Evolutionary conservation across 2,113 vertebrate genomes (phyloP), one percentile per base, ranked within the genome.

Genomic region (Abramis brama): DNA sequence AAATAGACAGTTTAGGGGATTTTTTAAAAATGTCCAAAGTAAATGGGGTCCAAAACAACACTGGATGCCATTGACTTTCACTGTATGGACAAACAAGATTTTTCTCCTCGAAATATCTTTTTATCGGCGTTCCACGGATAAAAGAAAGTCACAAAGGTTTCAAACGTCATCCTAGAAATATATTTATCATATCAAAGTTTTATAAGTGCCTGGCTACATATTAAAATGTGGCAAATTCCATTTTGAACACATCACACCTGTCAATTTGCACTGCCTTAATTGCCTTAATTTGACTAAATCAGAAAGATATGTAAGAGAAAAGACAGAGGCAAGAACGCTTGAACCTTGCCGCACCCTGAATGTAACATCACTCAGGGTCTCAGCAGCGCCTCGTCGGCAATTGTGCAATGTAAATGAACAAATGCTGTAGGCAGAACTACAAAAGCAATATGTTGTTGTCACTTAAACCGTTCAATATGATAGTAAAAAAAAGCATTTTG

Each of bases 401-500:
- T 36, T 33, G 27, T 70, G 27, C 19, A 43, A 27, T 25, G 43
- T 21, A 81, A 30, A 81, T 66, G 36, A 64, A 8, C 45, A 82
- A 52, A 52, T 21, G 50, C 12, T 59, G 2, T 9, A 60, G 4
- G 17, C 30, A 60, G 19, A 60, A 79, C 50, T 64, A 9, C 47
- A 55, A 82, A 7, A 82, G 15, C 62, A 68, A 55, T 70, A 70
- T 33, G 5, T 68, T 45, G 23, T 43, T 64, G 23, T 43, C 27
- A 55, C 62, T 52, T 82, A 82, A 70, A 55, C 15, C 27, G 0
- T 70, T 50, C 45, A 82, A 73, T 39, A 57, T 68, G 23, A 60
- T 62, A 43, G 76, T 76, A 78, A 55, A 81, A 82, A n/a, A 25
- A 82, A 36, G 6, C 19, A 82, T 36, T 82, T 36, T 82, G 45